Percentiles rank a stretch among this genome's conserved stretches.
These are phyloP conservation scores for Syngnathus rostellatus DNA, from an alignment of 2,797 vertebrate genomes.

Conservation along the genomic window DNA sequence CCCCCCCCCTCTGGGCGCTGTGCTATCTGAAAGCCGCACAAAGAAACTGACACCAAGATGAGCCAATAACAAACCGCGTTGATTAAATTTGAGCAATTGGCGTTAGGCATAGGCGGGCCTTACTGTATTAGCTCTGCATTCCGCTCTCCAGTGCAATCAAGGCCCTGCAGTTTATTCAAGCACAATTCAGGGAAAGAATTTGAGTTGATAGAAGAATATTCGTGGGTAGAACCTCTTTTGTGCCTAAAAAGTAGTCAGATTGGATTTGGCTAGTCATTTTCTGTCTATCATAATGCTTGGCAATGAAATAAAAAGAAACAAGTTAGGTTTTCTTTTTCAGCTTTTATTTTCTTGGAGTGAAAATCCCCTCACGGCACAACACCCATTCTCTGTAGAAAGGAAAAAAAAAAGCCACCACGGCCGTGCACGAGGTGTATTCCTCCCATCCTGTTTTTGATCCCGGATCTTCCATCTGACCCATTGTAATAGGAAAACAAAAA, in stretches of 20 bases:
- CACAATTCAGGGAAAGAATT: neutral
- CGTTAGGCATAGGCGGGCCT: conserved; percentile 16
- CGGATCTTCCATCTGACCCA: conserved; percentile 52
- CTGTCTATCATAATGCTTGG: neutral
- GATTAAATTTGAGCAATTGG: conserved; percentile 36
- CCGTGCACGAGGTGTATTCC: conserved; percentile 37
- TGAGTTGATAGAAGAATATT: neutral
- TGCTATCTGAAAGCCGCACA: conserved; percentile 21
- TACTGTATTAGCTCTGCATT: neutral
- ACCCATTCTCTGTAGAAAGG: conserved; percentile 16
- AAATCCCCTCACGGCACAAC: neutral
- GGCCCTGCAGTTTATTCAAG: conserved; percentile 10
- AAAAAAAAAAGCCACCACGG: conserved; percentile 38
- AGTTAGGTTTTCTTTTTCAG: neutral
- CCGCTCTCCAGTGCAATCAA: conserved; percentile 14
- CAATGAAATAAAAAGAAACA: neutral
- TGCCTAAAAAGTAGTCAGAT: neutral
- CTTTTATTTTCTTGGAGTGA: neutral
- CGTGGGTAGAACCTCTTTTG: neutral
- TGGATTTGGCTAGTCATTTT: neutral
- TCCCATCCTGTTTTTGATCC: conserved; percentile 66
- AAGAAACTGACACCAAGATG: conserved; percentile 20
- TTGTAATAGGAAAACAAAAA: conserved; percentile 45
- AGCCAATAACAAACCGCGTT: conserved; percentile 30
- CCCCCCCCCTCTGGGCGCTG: conserved; percentile 17